These are phyloP conservation scores for Eristalinus aeneus DNA, from an alignment of 2,888 invertebrate species.

Conservation along the genomic window DNA sequence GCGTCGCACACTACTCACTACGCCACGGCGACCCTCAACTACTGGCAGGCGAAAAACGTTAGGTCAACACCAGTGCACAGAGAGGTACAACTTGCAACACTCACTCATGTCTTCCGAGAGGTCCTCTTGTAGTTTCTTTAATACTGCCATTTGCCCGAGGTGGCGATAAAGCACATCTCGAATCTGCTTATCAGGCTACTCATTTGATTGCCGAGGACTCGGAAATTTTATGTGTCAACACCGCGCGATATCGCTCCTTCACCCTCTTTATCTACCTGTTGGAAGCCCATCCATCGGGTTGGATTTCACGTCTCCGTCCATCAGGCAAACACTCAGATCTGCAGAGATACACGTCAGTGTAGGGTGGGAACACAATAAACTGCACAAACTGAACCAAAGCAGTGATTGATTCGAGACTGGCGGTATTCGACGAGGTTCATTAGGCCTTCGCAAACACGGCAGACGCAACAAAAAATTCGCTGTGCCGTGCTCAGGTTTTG, in stretches of 20 bases:
- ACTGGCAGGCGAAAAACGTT: too few species aligned
- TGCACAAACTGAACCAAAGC: not conserved
- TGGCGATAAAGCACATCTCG: constrained; percentile 19
- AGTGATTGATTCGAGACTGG: constrained; percentile 59
- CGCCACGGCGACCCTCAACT: too few species aligned
- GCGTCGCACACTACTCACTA: too few species aligned
- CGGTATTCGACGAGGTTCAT: constrained; percentile 70
- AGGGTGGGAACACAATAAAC: not conserved
- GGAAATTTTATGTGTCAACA: constrained; percentile 59
- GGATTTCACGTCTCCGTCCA: constrained; percentile 26
- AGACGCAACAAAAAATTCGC: constrained; percentile 42
- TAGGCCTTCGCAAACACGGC: constrained; percentile 58
- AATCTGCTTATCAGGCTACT: constrained; percentile 41
- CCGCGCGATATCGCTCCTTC: not conserved
- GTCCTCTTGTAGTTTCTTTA: too few species aligned
- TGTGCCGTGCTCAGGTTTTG: constrained; percentile 31
- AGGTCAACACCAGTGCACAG: too few species aligned
- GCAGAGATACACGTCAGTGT: constrained; percentile 7
- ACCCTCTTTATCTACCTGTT: constrained; percentile 60
- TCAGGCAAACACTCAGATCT: constrained; percentile 40
- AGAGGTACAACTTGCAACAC: too few species aligned
- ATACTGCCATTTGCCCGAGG: not conserved
- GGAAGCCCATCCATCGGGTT: constrained; percentile 44
- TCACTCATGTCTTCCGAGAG: too few species aligned
- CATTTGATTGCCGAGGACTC: constrained; percentile 1